Base-by-base conservation (phyloP, 2,113 vertebrate genomes). In the Mormyrus iriodes region DNA sequence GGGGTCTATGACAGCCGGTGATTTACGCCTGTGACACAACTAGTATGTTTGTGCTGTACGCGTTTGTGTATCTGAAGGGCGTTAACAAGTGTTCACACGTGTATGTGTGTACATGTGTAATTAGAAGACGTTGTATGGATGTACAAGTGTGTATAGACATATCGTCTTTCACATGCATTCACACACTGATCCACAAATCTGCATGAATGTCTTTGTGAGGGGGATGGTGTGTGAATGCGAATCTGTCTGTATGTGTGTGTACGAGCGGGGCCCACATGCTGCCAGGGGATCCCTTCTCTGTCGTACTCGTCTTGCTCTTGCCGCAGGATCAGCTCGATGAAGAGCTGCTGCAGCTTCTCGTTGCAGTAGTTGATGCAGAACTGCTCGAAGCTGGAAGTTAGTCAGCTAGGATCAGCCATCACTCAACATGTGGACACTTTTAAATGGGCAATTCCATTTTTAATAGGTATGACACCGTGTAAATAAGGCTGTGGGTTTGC, bases 301-400 rank as follows among this genome's bases (percentile, higher is more conserved):
- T 97, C 92, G 48, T 99, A 99, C 85, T 99, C 98, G 0, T 94
- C 96, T 65, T 99, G 98, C 42, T 98, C 98, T 93, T 99, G 98
- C 9, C 94, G 93, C 39, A 99, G 96, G 93, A 99, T 97, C 58
- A 98, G 95, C 93, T 96, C 97, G 46, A 98, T 98, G 93, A 98
- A 99, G 24, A 97, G 96, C 93, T 98, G 97, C 95, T 99, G 98
- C 24, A 98, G 96, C 92, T 97, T 99, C 96, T 99, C 96, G 0
- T 97, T 98, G 92, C 97, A 96, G 89, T 97, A 98, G 95, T 98
- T 98, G 92, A 97, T 98, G 94, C 97, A 98, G 94, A 99, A 97
- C 95, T 99, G 97, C 89, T 98, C 98, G 0, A 98, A 98, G 90
- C 97, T 98, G 95, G 39, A n/a, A 13, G 42, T 10, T 0, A 90